Evolutionary conservation across 2,888 invertebrate species (phyloP), one percentile per base, ranked within the genome.

Genomic region (Gortyna flavago): DNA sequence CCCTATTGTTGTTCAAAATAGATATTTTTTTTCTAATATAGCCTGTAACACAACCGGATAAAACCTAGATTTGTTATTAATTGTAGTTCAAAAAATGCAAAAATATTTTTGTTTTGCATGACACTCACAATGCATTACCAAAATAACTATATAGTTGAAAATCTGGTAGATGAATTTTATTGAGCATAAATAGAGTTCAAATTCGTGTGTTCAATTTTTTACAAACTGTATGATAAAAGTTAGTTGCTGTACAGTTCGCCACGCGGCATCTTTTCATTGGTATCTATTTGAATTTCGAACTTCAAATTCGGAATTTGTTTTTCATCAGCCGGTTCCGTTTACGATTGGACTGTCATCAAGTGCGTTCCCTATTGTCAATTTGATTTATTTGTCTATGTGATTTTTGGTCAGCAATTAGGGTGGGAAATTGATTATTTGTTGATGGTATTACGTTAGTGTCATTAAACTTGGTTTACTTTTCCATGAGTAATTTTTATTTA

Each of bases 231-330:
- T 32, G 61, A 79, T 61, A 70, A 79, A 84, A 82, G n/a, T 79
- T 88, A 77, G 90, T 80, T 57, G 82, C 85, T 82, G 85, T 88
- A 81, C 89, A 92, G 92, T 92, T 88, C 88, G 95, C 91, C 96
- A 95, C 96, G 96, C 94, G 96, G 91, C 95, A 90, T 91, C 92
- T 92, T 94, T 95, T 95, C 95, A 95, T 94, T 94, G 95, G 95
- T 96, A 95, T 96, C 96, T 96, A 93, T 96, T 96, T 95, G 95
- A 95, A 93, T 95, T 95, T 89, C 91, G 94, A 95, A 95, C 92
- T 95, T 93, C 92, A 93, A 92, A 94, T 92, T 90, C 88, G 88
- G 93, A 95, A 96, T 96, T 95, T 96, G 96, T 96, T 96, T 96
- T 95, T 95, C 95, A 96, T 96, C 95, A 95, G 94, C 87, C 89